Evolutionary conservation across 1,140 invertebrate genomes (phyloP).

Genomic region (Brachionus calyciflorus): DNA sequence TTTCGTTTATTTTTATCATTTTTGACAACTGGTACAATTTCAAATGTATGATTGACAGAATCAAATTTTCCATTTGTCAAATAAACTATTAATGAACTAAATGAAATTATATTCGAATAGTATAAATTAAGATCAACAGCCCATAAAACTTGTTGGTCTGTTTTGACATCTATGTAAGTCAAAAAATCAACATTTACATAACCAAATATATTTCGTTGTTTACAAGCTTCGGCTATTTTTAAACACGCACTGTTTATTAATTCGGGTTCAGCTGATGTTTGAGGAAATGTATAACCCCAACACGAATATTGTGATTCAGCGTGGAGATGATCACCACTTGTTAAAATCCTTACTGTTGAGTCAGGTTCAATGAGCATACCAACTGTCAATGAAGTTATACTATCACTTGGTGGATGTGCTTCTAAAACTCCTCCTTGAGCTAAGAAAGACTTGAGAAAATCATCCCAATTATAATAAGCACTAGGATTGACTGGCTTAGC

Average conservation of each 20-base stretch:
- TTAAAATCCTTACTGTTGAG: conserved; percentile 53
- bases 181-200: conserved; percentile 59
- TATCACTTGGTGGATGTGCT: conserved; percentile 59
- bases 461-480: conserved; percentile 55
- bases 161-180: conserved; percentile 58
- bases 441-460: conserved; percentile 56
- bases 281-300: conserved; percentile 60
- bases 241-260: conserved; percentile 54
- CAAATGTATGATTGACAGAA: conserved; percentile 53
- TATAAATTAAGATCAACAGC: conserved; percentile 56
- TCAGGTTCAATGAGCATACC: conserved; percentile 59
- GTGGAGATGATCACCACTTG: conserved; percentile 59
- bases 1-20: conserved; percentile 49
- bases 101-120: conserved; percentile 56
- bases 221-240: conserved; percentile 57
- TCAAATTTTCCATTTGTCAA: conserved; percentile 56
- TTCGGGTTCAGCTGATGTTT: conserved; percentile 58
- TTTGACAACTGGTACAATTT: conserved; percentile 51
- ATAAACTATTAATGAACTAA: conserved; percentile 57
- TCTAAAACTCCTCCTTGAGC: conserved; percentile 60
- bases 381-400: conserved; percentile 56
- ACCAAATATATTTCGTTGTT: conserved; percentile 57
- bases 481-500: conserved; percentile 53
- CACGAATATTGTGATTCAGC: conserved; percentile 55
- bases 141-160: conserved; percentile 58